Percentiles rank a stretch among this genome's conserved stretches.
These are phyloP conservation scores for Dendronephthya gigantea DNA, from an alignment of 64 coral and sea anemone species.

Conservation along the genomic window DNA sequence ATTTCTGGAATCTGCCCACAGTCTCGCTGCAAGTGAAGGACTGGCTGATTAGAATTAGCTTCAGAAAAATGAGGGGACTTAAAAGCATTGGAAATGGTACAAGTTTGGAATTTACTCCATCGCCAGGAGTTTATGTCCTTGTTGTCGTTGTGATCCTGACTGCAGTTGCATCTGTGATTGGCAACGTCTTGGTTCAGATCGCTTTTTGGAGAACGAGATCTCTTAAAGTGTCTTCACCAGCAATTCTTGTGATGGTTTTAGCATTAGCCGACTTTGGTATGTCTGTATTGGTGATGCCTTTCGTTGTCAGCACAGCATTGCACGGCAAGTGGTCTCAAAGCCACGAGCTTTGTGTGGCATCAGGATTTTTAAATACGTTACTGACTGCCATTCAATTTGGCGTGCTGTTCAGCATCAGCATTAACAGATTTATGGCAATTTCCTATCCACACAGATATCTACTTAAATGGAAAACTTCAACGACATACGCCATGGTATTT, in stretches of 20 bases:
- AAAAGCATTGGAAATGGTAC: neutral
- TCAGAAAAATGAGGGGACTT: neutral
- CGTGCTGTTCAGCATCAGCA: slow-evolving; percentile 75
- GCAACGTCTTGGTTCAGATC: slow-evolving; percentile 50
- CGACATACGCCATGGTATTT: slow-evolving; percentile 45
- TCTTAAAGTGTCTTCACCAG: slow-evolving; percentile 51
- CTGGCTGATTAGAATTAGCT: neutral
- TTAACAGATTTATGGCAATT: slow-evolving; percentile 74
- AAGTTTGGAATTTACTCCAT: neutral
- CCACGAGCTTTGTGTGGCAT: slow-evolving; percentile 30
- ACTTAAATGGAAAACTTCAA: slow-evolving; percentile 43
- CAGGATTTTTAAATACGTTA: slow-evolving; percentile 88
- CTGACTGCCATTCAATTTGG: slow-evolving; percentile 75
- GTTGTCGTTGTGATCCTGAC: slow-evolving; percentile 32
- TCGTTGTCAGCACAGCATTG: slow-evolving; percentile 60
- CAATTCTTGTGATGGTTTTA: slow-evolving; percentile 64
- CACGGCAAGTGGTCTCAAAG: slow-evolving; percentile 38
- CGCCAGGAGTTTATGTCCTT: neutral
- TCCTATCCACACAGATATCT: slow-evolving; percentile 67
- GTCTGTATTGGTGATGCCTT: slow-evolving; percentile 61
- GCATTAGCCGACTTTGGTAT: slow-evolving; percentile 69
- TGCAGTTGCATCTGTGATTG: slow-evolving; percentile 50
- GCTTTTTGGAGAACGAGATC: slow-evolving; percentile 58
- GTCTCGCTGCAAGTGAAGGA: neutral
- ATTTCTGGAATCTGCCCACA: no score